Evolutionary conservation across 2,113 vertebrate species (phyloP).

Genomic region (Sinocyclocheilus anshuiensis): DNA sequence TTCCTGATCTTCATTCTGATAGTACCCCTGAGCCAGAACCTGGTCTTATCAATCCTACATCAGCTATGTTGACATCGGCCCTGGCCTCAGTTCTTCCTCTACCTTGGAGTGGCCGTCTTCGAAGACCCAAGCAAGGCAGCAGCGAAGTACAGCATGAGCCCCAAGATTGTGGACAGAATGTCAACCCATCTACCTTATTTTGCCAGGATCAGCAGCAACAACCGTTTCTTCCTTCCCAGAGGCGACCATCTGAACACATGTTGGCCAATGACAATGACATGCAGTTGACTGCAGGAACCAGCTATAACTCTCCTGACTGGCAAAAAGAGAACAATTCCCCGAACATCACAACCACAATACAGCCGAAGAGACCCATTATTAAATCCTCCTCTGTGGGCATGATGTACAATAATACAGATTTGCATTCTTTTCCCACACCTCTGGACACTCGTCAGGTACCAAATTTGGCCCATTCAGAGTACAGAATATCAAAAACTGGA

Average conservation of each 20-base stretch:
- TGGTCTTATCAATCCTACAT: background rate
- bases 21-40: constrained; percentile 39
- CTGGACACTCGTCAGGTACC: constrained; percentile 6
- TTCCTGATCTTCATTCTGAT: background rate
- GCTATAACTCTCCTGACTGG: constrained; percentile 62
- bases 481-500: constrained; percentile 56
- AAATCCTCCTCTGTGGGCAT: constrained; percentile 61
- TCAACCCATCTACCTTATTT: background rate
- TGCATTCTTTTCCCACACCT: background rate
- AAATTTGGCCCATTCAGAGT: constrained; percentile 51
- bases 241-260: constrained; percentile 32
- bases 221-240: constrained; percentile 42
- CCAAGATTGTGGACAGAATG: constrained; percentile 52
- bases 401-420: constrained; percentile 48
- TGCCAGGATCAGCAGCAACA: constrained; percentile 19
- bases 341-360: constrained; percentile 49
- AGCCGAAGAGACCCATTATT: constrained; percentile 52
- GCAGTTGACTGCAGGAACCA: constrained; percentile 49
- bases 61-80: constrained; percentile 72
- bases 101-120: constrained; percentile 64
- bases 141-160: constrained; percentile 49
- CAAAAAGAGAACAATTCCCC: constrained; percentile 62
- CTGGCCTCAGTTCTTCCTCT: constrained; percentile 73
- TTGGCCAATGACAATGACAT: constrained; percentile 34
- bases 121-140: constrained; percentile 61